Evolutionary conservation across 1,140 invertebrate genomes (phyloP).

Genomic region (Pantala flavescens): DNA sequence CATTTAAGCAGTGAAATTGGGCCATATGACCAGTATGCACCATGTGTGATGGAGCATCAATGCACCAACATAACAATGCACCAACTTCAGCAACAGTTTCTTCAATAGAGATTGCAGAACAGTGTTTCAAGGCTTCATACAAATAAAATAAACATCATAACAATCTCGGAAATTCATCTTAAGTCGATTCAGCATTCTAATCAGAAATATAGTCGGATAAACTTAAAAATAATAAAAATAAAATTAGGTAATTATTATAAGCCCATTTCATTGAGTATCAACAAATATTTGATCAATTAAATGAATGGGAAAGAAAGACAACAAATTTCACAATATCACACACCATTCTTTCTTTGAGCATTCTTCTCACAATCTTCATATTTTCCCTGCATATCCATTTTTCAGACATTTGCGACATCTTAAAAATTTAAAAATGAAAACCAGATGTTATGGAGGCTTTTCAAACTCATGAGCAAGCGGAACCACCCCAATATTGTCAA

Average conservation of each 20-base stretch:
- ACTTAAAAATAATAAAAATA: too few species aligned
- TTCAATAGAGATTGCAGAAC: not conserved
- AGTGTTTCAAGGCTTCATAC: not conserved
- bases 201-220: too few species aligned
- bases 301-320: not conserved
- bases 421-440: not conserved
- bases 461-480: not conserved
- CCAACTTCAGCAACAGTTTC: not conserved
- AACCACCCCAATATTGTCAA: not conserved
- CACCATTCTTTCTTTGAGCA: not conserved
- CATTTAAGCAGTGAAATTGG: not conserved
- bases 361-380: not conserved
- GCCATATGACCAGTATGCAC: not conserved
- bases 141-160: not conserved
- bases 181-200: not conserved
- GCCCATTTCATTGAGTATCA: not conserved
- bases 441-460: too few species aligned
- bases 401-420: not conserved
- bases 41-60: not conserved
- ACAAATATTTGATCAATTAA: not conserved
- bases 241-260: too few species aligned
- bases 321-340: not conserved
- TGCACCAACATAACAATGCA: conserved; percentile 5
- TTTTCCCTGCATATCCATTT: conserved; percentile 6
- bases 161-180: not conserved